Base-by-base conservation (phyloP, 2,797 vertebrate species). In the Apogon hyalosoma region DNA sequence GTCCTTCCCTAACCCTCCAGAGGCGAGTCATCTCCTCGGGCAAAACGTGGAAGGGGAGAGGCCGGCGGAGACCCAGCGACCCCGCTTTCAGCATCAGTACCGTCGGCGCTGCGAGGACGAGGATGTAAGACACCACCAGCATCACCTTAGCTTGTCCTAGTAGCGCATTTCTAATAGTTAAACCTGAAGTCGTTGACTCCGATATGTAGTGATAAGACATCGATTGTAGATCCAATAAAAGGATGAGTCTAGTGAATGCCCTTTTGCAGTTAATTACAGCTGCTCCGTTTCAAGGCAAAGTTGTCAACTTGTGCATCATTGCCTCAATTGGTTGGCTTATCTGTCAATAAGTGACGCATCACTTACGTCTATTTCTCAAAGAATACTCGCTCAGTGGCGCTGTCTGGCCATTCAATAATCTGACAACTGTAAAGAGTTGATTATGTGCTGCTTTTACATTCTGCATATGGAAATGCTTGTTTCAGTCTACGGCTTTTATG, bases 11-110 rank as follows among this genome's bases (percentile, higher is more conserved):
- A 73, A 87, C 49, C 93, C 94, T 12, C 95, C 96, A 16, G 97
- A 97, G 90, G 95, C 94, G 15, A 96, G 95, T 74, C 96, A 71
- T 57, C 95, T 96, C 60, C 94, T 98, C 84, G 94, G 94, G 14
- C 94, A 84, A 48, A 86, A 86, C 43, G 83, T 77, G 12, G 96
- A 95, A 59, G 96, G 94, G 69, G 95, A 95, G 67, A 18, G 87
- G 85, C 79, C 88, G 82, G 69, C 60, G 75, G 92, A 92, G 64
- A 87, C 63, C 60, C 89, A 76, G 70, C 61, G 89, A 83, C 75
- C 93, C 83, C 87, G 90, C 52, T 61, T 55, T 14, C 92, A 93
- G 84, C 92, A 92, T 71, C 94, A 92, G 75, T 65, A 87, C 67
- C 85, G 92, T 63, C 90, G 88, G 73, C 92, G 88, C 80, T 83